Base-by-base conservation (phyloP, 2,113 vertebrate genomes). In the Ariopsis seemanni region DNA sequence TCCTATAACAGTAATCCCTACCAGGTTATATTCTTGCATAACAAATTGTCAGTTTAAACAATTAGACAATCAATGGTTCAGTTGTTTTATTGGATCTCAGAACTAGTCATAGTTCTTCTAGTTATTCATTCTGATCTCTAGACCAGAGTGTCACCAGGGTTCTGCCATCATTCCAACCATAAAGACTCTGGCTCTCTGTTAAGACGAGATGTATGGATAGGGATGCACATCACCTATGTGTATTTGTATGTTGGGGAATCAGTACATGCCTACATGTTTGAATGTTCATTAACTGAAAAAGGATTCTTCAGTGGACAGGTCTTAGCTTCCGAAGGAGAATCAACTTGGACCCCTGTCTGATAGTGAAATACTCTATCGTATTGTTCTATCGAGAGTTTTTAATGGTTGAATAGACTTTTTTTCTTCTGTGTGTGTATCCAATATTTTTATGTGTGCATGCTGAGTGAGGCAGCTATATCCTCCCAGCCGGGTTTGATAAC, bases 401-500 rank as follows among this genome's bases (percentile, higher is more conserved):
- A 53, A 77, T 53, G 74, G 50, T 14, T 77, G 53, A 25, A 77
- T n/a, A n/a, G 10, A n/a, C 10, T n/a, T 78, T 52, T 72, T 0
- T 5, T 74, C 42, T 50, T 71, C 20, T 17, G 2, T 71, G 69
- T 71, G 42, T 50, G 18, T n/a, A 20, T 18, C 34, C 27, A 8
- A 6, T 5, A 71, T 71, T 10, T 12, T 48, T 22, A 42, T 18
- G 62, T 65, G 17, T 72, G 67, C 57, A 50, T 84, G 14, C 42
- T 52, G 7, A 62, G 63, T 71, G 82, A 69, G 11, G 87, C 79
- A 85, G 91, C 91, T 60, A 60, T 81, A 92, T 92, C 22, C 88
- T 89, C 34, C 91, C 85, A 91, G 90, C 87, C 85, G 72, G 86
- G 52, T 93, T 95, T 94, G 93, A 91, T 93, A 86, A 95, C 95